Base-by-base conservation (phyloP, 1,140 invertebrate species). In the Nebria ingens region DNA sequence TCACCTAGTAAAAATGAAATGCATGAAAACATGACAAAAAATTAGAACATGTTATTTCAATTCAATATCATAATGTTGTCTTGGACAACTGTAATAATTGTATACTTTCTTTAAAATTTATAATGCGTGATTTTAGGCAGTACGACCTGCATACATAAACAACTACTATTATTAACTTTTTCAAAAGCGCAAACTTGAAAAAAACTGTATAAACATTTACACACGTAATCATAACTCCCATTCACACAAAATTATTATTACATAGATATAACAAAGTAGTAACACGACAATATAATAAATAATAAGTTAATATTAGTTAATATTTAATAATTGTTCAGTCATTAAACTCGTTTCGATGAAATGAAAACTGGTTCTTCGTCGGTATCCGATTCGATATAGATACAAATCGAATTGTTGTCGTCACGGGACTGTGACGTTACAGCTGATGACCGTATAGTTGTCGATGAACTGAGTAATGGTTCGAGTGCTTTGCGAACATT, bases 401-500 rank as follows among this genome's bases (percentile, higher is more conserved):
- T 20, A 51, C 38, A 51, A 58, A 54, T 50, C 20, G 57, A 54
- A 51, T 13, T 45, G 6, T 3, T 45, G 3, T 45, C 40, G 6
- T 45, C 40, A 4, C 40, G 40, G 6, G 40, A 17, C 15, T 6
- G 51, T 49, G 21, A 2, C 19, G 3, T 4, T 3, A 25, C n/a
- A 23, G 19, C 50, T 51, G 2, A 13, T 21, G n/a, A 2, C 4
- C 17, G 11, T 25, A 20, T 23, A 51, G 22, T 51, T 40, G 2
- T 54, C 55, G 19, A 23, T 55, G 59, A 53, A 34, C 76, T 72
- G 65, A 89, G 83, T 40, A 90, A 67, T 1, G 87, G 86, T 61
- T 81, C 78, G 15, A 91, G 68, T 2, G 87, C 85, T 1, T 80
- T 76, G 42, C 79, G 75, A 19, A 91, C 64, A 49, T 82, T 86